A percentile compares a stretch with the other conserved stretches of the same genome.
These are phyloP conservation scores for Helostoma temminkii DNA, from an alignment of 2,797 vertebrate genomes.

Conservation along the genomic window DNA sequence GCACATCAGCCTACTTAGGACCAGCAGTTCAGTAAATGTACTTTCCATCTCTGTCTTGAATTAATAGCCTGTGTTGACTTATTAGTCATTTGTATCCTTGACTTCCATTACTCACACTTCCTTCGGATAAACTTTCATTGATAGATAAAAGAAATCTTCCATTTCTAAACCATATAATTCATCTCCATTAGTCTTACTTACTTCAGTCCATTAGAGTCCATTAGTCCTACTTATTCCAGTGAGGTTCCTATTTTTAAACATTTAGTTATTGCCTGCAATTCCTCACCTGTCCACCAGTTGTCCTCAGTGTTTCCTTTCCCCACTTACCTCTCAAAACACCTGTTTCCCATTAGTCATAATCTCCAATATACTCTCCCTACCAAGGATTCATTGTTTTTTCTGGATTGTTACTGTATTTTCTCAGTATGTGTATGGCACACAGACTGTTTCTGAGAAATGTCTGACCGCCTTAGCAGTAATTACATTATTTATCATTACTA, in stretches of 20 bases:
- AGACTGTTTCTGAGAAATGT: too few relatives aligned
- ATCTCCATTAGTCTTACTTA: too few relatives aligned
- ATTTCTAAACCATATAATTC: too few relatives aligned
- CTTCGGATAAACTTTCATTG: too few relatives aligned
- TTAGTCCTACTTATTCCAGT: too few relatives aligned
- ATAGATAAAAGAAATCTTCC: too few relatives aligned
- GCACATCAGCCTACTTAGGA: neutral
- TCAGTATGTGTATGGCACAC: neutral
- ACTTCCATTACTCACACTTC: too few relatives aligned
- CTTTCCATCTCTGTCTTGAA: neutral
- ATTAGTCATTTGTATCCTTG: too few relatives aligned
- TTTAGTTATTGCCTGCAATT: neutral
- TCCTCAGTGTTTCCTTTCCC: neutral
- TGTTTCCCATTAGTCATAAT: conserved; percentile 2
- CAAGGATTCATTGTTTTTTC: neutral
- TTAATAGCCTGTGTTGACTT: neutral
- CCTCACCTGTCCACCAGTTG: conserved; percentile 12
- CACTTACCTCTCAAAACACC: conserved; percentile 2
- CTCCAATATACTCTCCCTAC: neutral
- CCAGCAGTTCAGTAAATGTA: neutral
- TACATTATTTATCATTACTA: too few relatives aligned
- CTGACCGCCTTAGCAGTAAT: too few relatives aligned
- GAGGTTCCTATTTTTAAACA: too few relatives aligned
- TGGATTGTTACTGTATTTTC: neutral
- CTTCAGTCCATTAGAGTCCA: too few relatives aligned